These are phyloP conservation scores for Pachypeltis micranthus DNA, from an alignment of 1,140 invertebrate species.

Conservation along the genomic window DNA sequence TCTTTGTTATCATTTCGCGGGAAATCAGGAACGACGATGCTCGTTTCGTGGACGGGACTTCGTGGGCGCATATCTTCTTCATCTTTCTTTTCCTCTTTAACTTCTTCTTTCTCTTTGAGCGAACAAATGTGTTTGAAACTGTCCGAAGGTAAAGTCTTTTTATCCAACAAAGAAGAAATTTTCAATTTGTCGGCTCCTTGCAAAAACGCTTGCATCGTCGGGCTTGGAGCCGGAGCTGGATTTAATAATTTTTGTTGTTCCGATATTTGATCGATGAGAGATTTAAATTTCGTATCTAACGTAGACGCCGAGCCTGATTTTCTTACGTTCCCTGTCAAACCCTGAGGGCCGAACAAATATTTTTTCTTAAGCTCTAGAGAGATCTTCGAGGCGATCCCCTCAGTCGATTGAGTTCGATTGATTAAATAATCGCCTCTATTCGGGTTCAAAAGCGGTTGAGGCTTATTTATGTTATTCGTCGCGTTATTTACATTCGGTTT, in stretches of 20 bases:
- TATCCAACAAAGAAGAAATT: constrained; percentile 26
- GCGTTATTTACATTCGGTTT: constrained; percentile 17
- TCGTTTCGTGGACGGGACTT: constrained; percentile 47
- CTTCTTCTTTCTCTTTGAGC: constrained; percentile 23
- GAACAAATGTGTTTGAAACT: constrained; percentile 31
- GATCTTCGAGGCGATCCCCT: constrained; percentile 71
- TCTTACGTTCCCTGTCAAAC: constrained; percentile 48
- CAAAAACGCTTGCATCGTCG: constrained; percentile 60
- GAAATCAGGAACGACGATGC: constrained; percentile 49
- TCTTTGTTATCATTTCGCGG: constrained; percentile 44
- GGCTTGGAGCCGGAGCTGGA: constrained; percentile 60
- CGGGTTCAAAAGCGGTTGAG: constrained; percentile 39
- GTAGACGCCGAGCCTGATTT: constrained; percentile 77
- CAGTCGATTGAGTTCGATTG: constrained; percentile 69
- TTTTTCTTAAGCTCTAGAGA: constrained; percentile 73
- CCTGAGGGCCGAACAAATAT: constrained; percentile 58
- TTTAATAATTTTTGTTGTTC: constrained; percentile 78
- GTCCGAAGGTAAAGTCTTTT: constrained; percentile 26
- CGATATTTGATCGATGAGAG: constrained; percentile 70
- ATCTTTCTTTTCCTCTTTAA: constrained; percentile 27
- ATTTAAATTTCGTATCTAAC: constrained; percentile 68
- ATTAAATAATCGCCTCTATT: constrained; percentile 57
- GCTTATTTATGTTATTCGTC: constrained; percentile 24
- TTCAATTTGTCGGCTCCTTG: constrained; percentile 40
- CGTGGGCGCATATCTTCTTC: constrained; percentile 37